phyloP scores from a whole-genome alignment of 2,888 invertebrate genomes.

The Catocala fraxini region DNA sequence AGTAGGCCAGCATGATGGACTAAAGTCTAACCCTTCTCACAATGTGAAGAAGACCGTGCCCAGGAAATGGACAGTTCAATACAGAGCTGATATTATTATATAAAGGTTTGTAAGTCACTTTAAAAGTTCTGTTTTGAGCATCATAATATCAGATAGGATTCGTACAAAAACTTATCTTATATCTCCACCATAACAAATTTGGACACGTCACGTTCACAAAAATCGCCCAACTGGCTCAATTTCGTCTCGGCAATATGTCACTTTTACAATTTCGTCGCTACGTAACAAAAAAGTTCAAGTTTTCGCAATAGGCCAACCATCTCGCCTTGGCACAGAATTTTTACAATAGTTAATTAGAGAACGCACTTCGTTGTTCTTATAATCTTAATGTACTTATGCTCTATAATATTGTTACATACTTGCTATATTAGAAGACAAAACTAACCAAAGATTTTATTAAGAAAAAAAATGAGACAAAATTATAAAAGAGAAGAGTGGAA shows the following conservation, averaged over 20 bases:
- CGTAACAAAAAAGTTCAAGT: conserved; percentile 46
- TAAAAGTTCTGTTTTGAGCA: no score
- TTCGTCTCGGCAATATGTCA: conserved; percentile 14
- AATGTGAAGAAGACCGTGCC: no score
- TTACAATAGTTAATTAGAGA: conserved; percentile 65
- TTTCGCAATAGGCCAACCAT: conserved; percentile 46
- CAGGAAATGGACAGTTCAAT: no score
- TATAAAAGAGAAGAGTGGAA: no score
- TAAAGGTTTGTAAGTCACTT: no score
- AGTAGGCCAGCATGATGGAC: no score
- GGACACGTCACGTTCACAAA: conserved; percentile 1
- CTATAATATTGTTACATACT: neutral
- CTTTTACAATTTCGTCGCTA: conserved; percentile 16
- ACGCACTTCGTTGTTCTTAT: conserved; percentile 47
- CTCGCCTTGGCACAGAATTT: conserved; percentile 68
- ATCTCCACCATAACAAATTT: neutral
- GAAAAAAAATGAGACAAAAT: no score
- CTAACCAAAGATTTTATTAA: no score
- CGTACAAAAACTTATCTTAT: neutral
- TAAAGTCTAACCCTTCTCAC: no score
- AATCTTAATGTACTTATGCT: neutral
- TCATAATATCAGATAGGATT: neutral
- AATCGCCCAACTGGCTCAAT: conserved; percentile 2
- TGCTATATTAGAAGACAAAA: neutral
- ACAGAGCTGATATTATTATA: no score